Base-by-base conservation (phyloP, 1,140 invertebrate species). In the Caenorhabditis inopinata region DNA sequence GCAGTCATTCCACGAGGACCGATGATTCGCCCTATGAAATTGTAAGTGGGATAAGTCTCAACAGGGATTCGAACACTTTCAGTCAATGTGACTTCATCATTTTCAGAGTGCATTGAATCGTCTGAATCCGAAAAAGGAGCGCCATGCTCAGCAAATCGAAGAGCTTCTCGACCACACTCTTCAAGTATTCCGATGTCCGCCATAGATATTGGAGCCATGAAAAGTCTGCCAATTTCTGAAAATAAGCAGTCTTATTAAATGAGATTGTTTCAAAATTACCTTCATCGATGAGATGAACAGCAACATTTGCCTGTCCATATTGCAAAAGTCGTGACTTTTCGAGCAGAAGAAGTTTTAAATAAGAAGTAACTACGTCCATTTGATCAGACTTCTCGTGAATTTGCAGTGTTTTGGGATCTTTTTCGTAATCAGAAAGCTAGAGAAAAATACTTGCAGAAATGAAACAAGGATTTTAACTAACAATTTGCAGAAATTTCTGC, bases 1-100 rank as follows among this genome's bases (percentile, higher is more conserved):
- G 97, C 96, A 78, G 97, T 99, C 96, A 99, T 98, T 83, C 97
- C 97, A 85, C 96, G 92, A 80, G 97, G 97, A 47, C 97, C 97
- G 87, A 99, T 91, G 92, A 99, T 99, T 91, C 97, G 93, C 85
- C 97, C 97, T 83, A 99, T 96, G 90, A 99, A 99, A 91, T 99
- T 99, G 91, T 98, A 99, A 7, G 16, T 38, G 0, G 58, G 58
- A 21, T 38, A 68, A 6, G 32, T 68, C 14, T 68, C 58, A 11
- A 68, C 32, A 11, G 58, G 58, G 12, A 68, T 68, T 7, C 58
- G 29, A 68, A 68, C 32, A 21, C 58, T 68, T 21, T 68, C 58
- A 12, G 58, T 68, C 32, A 68, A 21, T n/a, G 58, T 68, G 25
- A 68, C 58, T 11, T 68, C 58, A 68, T 68, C 58, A 6, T 38